phyloP scores from a whole-genome alignment of 2,888 invertebrate species.

The Caenorhabditis becei region DNA sequence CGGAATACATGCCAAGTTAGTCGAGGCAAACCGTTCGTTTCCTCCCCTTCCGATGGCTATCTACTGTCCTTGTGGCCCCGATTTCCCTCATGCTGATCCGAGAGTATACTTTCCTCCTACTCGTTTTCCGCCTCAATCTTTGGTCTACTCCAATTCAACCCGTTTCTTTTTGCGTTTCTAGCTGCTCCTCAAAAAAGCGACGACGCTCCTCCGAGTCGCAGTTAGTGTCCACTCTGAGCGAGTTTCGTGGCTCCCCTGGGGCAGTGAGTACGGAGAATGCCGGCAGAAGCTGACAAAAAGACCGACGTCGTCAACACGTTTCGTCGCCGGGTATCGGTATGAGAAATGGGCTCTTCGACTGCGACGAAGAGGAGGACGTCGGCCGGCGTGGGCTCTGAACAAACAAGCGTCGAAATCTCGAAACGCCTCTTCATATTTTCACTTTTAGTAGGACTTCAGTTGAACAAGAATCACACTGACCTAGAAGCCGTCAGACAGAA shows the following conservation, averaged over 20 bases:
- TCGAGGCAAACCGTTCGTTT: slow-evolving; percentile 1
- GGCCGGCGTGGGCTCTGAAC: background rate
- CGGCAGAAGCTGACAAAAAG: slow-evolving; percentile 16
- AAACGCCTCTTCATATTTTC: background rate
- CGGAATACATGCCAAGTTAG: slow-evolving; percentile 24
- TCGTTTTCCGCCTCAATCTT: slow-evolving; percentile 19
- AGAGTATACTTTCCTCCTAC: slow-evolving; percentile 1
- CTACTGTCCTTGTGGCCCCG: slow-evolving; percentile 11
- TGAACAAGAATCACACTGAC: no score
- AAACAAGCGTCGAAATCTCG: slow-evolving; percentile 8
- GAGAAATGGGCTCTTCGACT: slow-evolving; percentile 21
- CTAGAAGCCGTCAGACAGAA: background rate
- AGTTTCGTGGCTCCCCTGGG: slow-evolving; percentile 57
- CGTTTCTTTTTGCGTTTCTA: slow-evolving; percentile 22
- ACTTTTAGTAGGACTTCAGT: background rate
- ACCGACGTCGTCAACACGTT: slow-evolving; percentile 46
- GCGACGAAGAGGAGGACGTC: slow-evolving; percentile 7
- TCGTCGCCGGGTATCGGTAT: slow-evolving; percentile 49
- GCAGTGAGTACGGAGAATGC: slow-evolving; percentile 33
- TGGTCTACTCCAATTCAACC: slow-evolving; percentile 37
- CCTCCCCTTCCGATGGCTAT: slow-evolving; percentile 22
- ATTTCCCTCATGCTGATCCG: slow-evolving; percentile 18
- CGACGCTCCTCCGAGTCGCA: slow-evolving; percentile 39
- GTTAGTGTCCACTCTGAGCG: slow-evolving; percentile 55
- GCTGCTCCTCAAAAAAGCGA: slow-evolving; percentile 31